Base-by-base conservation (phyloP, 2,113 vertebrate genomes). In the Pipa parva region DNA sequence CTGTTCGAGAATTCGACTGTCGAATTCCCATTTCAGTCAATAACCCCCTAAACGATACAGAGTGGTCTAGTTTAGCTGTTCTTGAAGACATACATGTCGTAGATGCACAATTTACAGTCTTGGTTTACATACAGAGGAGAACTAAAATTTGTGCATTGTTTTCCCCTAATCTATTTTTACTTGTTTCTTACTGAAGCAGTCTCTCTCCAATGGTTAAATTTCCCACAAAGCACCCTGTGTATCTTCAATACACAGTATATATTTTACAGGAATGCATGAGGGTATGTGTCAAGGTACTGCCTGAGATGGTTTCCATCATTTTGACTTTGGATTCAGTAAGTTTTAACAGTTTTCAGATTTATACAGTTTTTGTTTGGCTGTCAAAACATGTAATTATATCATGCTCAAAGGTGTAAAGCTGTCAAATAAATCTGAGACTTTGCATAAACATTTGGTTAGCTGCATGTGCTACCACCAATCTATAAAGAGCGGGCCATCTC, bases 331-430 rank as follows among this genome's bases (percentile, higher is more conserved):
- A 77, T 75, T 63, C 80, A 79, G 75, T 77, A 81, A 66, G 46
- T 81, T 81, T 80, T 84, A 88, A 85, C 65, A 78, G 78, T 81
- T 83, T 88, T 85, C 73, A 88, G 83, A 87, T 87, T 88, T 87
- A 90, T 80, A 89, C 86, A 88, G 75, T 87, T 90, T 91, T 87
- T 84, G 83, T 86, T 89, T 88, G 75, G 70, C 77, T 90, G 89
- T 91, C 89, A 89, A 90, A 90, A 89, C 85, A 89, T 88, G 89
- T 90, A 87, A 89, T 90, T 90, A 84, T 86, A 85, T 84, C 81
- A 82, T 84, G 81, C 82, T 85, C 86, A 83, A 85, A 89, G 83
- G 88, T 88, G 84, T 90, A 91, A 90, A 90, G 76, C 87, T 91
- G 89, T 90, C 89, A 91, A 89, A 91, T 91, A 91, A 90, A 89